These are phyloP conservation scores for Anabas testudineus DNA, from an alignment of 2,797 vertebrate species.

Conservation along the genomic window DNA sequence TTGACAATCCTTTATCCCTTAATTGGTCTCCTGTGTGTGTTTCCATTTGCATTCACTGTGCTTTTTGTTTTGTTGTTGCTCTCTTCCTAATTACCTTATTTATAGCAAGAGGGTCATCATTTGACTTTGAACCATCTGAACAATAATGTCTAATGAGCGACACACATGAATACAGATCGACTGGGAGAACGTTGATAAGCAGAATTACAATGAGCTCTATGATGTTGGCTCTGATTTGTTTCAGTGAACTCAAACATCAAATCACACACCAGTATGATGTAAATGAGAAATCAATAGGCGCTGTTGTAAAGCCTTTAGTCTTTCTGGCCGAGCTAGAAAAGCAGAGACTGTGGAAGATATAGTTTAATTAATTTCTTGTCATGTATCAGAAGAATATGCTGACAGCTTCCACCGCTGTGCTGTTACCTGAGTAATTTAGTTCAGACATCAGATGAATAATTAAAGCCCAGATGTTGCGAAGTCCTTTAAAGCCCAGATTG, in stretches of 20 bases:
- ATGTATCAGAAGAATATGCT: slow-evolving; percentile 6
- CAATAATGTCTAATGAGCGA: slow-evolving; percentile 25
- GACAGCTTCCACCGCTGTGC: slow-evolving; percentile 11
- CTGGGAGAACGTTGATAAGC: not conserved
- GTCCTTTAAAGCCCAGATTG: slow-evolving; percentile 28
- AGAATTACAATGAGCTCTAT: not conserved
- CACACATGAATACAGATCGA: not conserved
- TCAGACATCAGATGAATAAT: slow-evolving; percentile 49
- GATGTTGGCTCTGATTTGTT: not conserved
- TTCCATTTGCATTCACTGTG: slow-evolving; percentile 35
- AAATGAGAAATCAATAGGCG: not conserved
- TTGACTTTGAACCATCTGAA: slow-evolving; percentile 34
- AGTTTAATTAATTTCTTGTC: slow-evolving; percentile 33
- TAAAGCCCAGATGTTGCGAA: slow-evolving; percentile 47
- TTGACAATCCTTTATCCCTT: slow-evolving; percentile 39
- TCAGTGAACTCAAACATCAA: not conserved
- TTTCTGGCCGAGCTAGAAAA: not conserved
- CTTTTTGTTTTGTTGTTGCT: slow-evolving; percentile 43
- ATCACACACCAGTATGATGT: no score
- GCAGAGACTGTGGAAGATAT: slow-evolving; percentile 8
- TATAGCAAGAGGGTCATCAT: slow-evolving; percentile 30
- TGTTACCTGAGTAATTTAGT: slow-evolving; percentile 14
- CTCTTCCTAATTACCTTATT: slow-evolving; percentile 50
- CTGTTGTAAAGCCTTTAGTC: not conserved
- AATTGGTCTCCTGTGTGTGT: slow-evolving; percentile 58